Base-by-base conservation (phyloP, 2,888 invertebrate species). In the Tinea semifulvella region DNA sequence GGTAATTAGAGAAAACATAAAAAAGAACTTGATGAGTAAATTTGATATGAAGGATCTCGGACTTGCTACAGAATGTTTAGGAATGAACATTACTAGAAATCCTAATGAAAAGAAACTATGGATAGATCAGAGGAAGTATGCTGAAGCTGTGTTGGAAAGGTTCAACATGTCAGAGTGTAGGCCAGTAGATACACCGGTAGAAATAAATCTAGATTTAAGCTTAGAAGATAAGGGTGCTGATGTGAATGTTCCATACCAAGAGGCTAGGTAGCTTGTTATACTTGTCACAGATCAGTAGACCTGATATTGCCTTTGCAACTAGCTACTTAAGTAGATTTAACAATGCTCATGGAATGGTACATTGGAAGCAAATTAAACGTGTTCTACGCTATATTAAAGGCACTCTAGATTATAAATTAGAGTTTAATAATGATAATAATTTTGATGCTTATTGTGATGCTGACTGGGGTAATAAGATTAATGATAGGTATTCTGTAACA, bases 221-320 rank as follows among this genome's bases (percentile, higher is more conserved):
- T 39, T 35, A 42, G 14, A 43, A 2, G 44, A 28, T 10, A n/a
- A n/a, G n/a, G n/a, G n/a, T n/a, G n/a, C n/a, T n/a, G 3, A 38
- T 7, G 40, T 14, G 0, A 47, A 47, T 36, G 35, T 48, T 8
- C 52, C 52, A 45, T 52, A 53, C 38, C 46, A 46, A 17, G 44
- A 56, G 48, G 51, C 51, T 54, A 0, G 55, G 53, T 0, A 51
- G 51, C n/a, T 36, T 50, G 10, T 25, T 50, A 17, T 38, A 38
- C n/a, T 17, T 17, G 7, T 38, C 38, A 6, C 38, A 38, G 17
- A 17, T 38, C 3, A 16, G 8, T 11, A 38, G 38, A n/a, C 38
- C 38, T 38, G 38, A 38, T 17, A 13, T 38, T 16, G 6, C 17
- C 17, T 38, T 6, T 38, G 17, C 7, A 16, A 11, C 11, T 16